Evolutionary conservation across 1,140 invertebrate species (phyloP).

Genomic region (Drosophila parabipectinata): DNA sequence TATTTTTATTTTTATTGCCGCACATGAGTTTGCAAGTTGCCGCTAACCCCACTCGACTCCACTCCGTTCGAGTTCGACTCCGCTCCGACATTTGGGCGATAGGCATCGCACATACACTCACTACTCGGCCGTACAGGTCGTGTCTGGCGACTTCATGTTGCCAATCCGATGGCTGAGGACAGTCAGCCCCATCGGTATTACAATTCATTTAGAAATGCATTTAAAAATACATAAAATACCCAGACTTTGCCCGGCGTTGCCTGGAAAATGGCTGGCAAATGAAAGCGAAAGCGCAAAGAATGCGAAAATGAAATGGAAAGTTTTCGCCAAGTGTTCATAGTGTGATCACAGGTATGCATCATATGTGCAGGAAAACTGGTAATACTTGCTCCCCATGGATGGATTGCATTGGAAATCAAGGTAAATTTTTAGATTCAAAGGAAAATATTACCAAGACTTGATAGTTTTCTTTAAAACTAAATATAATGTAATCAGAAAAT

Average conservation of each 20-base stretch:
- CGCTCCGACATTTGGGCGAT: slow-evolving; percentile 49
- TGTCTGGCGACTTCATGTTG: slow-evolving; percentile 48
- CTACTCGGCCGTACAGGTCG: slow-evolving; percentile 53
- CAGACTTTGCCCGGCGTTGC: not conserved
- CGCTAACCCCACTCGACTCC: slow-evolving; percentile 14
- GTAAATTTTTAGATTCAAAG: not conserved
- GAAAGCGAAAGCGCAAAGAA: slow-evolving; percentile 74
- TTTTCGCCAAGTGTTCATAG: slow-evolving; percentile 46
- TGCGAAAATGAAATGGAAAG: slow-evolving; percentile 73
- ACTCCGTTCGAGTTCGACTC: slow-evolving; percentile 13
- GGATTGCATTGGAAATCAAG: not conserved
- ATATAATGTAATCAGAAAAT: not conserved
- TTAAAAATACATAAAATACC: slow-evolving; percentile 79
- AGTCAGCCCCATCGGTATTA: slow-evolving; percentile 62
- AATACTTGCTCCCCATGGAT: not conserved
- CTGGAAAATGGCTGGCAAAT: slow-evolving; percentile 2
- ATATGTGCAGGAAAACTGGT: slow-evolving; percentile 28
- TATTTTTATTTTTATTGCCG: slow-evolving; percentile 70
- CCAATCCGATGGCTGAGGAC: slow-evolving; percentile 20
- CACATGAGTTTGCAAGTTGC: slow-evolving; percentile 72
- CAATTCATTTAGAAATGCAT: slow-evolving; percentile 82
- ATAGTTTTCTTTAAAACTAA: too few species aligned
- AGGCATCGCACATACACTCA: slow-evolving; percentile 65
- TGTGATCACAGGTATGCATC: slow-evolving; percentile 47
- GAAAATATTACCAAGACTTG: not conserved